Base-by-base conservation (phyloP, 2,888 invertebrate genomes). In the Gari tellinella region DNA sequence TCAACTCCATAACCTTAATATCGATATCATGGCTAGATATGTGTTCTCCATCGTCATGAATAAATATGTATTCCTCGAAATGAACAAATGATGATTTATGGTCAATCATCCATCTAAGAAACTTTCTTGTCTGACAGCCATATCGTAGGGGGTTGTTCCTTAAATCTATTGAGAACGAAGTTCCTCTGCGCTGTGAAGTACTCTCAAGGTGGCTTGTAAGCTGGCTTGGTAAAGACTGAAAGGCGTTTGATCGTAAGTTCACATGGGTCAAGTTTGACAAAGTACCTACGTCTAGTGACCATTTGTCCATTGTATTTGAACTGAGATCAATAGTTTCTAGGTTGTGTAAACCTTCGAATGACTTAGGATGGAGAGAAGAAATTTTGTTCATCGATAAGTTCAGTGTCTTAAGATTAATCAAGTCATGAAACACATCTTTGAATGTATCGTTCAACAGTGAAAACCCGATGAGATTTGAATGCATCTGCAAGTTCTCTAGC, bases 31-130 rank as follows among this genome's bases (percentile, higher is more conserved):
- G 2, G n/a, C 5, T 14, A 8, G 19, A 15, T 0, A 61, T 40
- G 21, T 23, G 51, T 5, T 15, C 37, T 0, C 26, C 61, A 12
- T 40, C 19, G 15, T 61, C 41, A 25, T 51, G 19, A 4, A 26
- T 8, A 25, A 64, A 73, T 10, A 25, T 43, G 23, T 73, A 68
- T 1, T 45, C 48, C 2, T 63, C 43, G 37, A 73, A 51, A 17
- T 55, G 0, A 0, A 26, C 14, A 23, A 70, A 62, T 12, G 43
- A 43, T 7, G 2, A 4, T 19, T 37, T n/a, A 37, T 67, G 37
- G 45, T 67, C 17, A 10, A 55, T 7, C 48, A 77, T 51, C 68
- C 64, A 72, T 12, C 31, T 15, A 15, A 72, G 21, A 49, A 77
- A 65, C 8, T 43, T 38, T 31, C 15, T 8, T 7, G 52, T 41